phyloP scores from a whole-genome alignment of 2,888 invertebrate species.

The Cosmia pyralina region DNA sequence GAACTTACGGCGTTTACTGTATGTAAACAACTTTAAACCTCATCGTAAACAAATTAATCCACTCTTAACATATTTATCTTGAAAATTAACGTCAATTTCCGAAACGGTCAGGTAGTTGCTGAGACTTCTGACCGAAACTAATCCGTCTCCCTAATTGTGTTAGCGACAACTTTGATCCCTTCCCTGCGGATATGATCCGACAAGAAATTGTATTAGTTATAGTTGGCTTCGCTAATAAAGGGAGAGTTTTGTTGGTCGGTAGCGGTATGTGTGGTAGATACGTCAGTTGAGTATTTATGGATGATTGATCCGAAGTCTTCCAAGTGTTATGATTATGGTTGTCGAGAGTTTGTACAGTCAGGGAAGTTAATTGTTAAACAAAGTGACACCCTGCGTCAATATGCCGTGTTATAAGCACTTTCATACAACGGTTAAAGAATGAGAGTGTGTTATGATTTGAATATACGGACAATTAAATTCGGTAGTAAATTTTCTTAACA shows the following conservation, averaged over 20 bases:
- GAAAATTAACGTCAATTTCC: conserved; percentile 81
- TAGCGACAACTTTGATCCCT: conserved; percentile 89
- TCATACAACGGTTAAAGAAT: no score
- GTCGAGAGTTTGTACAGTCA: no score
- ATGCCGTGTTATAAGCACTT: no score
- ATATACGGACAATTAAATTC: no score
- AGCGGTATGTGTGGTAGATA: conserved; percentile 9
- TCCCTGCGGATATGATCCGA: conserved; percentile 88
- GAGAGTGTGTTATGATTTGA: no score
- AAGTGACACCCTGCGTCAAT: no score
- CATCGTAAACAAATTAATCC: conserved; percentile 54
- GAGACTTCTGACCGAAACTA: conserved; percentile 85
- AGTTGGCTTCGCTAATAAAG: conserved; percentile 88
- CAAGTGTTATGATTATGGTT: conserved; percentile 15
- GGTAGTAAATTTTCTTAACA: no score
- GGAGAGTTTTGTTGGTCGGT: conserved; percentile 70
- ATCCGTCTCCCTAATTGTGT: conserved; percentile 88
- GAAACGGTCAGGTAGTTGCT: conserved; percentile 80
- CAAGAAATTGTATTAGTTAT: conserved; percentile 88
- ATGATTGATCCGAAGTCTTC: conserved; percentile 40
- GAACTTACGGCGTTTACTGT: background rate
- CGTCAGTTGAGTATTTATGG: background rate
- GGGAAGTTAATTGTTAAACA: no score
- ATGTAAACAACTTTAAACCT: conserved; percentile 11
- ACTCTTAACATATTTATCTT: conserved; percentile 68